Base-by-base conservation (phyloP, 2,113 vertebrate species). In the Callionymus lyra region DNA sequence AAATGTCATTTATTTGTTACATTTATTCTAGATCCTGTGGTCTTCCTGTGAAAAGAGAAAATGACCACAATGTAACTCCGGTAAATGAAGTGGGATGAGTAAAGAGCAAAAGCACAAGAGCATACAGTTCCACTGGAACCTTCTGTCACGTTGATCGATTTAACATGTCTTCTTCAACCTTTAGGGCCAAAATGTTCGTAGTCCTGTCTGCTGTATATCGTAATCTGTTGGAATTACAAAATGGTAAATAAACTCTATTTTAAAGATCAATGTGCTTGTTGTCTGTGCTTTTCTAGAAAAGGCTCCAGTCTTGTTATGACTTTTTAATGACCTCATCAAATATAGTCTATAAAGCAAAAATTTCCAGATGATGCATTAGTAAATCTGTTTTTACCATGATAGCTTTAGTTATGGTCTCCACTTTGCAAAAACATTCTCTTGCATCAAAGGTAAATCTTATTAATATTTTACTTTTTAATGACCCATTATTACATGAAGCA, bases 181-280 rank as follows among this genome's bases (percentile, higher is more conserved):
- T 75, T 86, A 85, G 82, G 81, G 82, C 80, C 83, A 84, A 84
- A 86, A 77, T 81, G 57, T 69, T 85, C 70, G 83, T 87, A 85
- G 80, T 84, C 78, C 52, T 77, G 77, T 84, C 85, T 63, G 66
- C 71, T 82, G 80, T 85, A 71, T 85, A 83, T 85, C 72, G 81
- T 86, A 84, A 85, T 82, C 76, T 84, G 80, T 86, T 84, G 66
- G 21, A 72, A 83, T 83, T 85, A 83, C 79, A 81, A 85, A 78
- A 83, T 83, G 80, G 68, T 76, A 81, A 87, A 85, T 87, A 88
- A 86, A 86, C 80, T 85, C 72, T 87, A 85, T 88, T 87, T 87
- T 88, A 87, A 86, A 86, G 78, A 83, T 77, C 76, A 76, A 12
- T 40, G 4, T 1, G 6, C 34, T 35, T 16, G 41, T 44, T 3